Percentiles rank a stretch among this genome's conserved stretches.
phyloP scores from a whole-genome alignment of 2,888 invertebrate species.

The Oegoconia quadripuncta region DNA sequence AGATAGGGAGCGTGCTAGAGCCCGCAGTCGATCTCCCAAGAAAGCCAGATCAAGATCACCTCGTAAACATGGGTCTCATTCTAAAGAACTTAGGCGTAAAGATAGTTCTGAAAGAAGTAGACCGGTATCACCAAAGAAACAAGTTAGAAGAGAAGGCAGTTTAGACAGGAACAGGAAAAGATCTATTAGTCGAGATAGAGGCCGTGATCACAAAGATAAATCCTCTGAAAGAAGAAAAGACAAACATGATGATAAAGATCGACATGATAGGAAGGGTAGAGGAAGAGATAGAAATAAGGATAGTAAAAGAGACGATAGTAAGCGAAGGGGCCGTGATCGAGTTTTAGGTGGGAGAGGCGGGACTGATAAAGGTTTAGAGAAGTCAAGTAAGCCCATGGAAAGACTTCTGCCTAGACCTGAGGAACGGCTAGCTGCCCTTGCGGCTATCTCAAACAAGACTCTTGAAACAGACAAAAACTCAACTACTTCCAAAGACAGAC shows the following conservation, averaged over 20 bases:
- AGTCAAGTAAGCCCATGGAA: slow-evolving; percentile 81
- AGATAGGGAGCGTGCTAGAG: slow-evolving; percentile 73
- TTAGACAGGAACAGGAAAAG: slow-evolving; percentile 62
- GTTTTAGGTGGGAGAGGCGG: slow-evolving; percentile 67
- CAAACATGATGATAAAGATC: slow-evolving; percentile 78
- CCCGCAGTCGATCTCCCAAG: slow-evolving; percentile 68
- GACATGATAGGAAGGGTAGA: slow-evolving; percentile 84
- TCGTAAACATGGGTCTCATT: slow-evolving; percentile 49
- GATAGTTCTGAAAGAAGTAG: slow-evolving; percentile 72
- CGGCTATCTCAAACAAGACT: slow-evolving; percentile 71
- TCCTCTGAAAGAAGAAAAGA: slow-evolving; percentile 72
- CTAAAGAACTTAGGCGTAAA: slow-evolving; percentile 68
- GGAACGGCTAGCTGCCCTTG: slow-evolving; percentile 81
- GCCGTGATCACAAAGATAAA: slow-evolving; percentile 69
- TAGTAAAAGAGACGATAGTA: slow-evolving; percentile 71
- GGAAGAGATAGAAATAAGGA: slow-evolving; percentile 82
- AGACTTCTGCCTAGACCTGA: slow-evolving; percentile 81
- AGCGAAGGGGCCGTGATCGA: slow-evolving; percentile 70
- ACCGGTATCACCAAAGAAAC: slow-evolving; percentile 72
- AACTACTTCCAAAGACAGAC: slow-evolving; percentile 66
- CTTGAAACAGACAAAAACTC: slow-evolving; percentile 69
- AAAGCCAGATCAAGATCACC: slow-evolving; percentile 70
- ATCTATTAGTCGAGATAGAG: slow-evolving; percentile 67
- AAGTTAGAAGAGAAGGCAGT: slow-evolving; percentile 59
- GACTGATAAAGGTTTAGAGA: slow-evolving; percentile 77